Evolutionary conservation across 2,888 invertebrate genomes (phyloP), one percentile per base, ranked within the genome.

Genomic region (Sarcophaga rosellei): DNA sequence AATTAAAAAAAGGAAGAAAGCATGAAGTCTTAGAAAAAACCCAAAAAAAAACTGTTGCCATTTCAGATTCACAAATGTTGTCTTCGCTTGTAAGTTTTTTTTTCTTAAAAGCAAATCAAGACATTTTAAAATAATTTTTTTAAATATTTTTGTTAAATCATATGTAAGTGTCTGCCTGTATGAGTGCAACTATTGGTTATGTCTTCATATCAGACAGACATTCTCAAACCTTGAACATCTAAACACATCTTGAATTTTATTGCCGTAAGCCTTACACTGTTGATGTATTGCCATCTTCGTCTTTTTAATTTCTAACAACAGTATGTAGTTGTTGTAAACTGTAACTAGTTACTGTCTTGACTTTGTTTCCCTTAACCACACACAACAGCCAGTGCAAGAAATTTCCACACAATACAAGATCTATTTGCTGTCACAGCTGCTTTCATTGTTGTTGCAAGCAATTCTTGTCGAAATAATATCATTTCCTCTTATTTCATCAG

Each of bases 401-500:
- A 53, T n/a, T 35, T 15, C 23, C 45, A 45, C 17, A 68, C 17
- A 59, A 20, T 44, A 73, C 44, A 62, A 73, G 20, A 44, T 45
- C 62, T 21, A 62, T 12, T 73, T 59, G 57, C 57, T 20, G 21
- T 10, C 72, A 59, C 57, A n/a, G 53, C 23, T 62, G 44, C 23
- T 15, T 73, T 4, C 62, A 59, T 5, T 69, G 44, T 35, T 70
- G 69, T 17, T 69, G 17, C 66, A 44, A 74, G 21, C 66, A 35
- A 35, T 35, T 79, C 25, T 70, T 81, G 61, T 53, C 21, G 61
- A 74, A 81, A 74, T 62, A 74, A 68, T 81, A 74, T 53, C 65
- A 81, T 81, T 81, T 81, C 45, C 66, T 73, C 21, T 74, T 23
- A 25, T 62, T 81, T 68, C 47, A 74, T 68, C 61, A 62, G 66